Evolutionary conservation across 2,113 vertebrate species (phyloP).

Genomic region (Elephantulus edwardii): DNA sequence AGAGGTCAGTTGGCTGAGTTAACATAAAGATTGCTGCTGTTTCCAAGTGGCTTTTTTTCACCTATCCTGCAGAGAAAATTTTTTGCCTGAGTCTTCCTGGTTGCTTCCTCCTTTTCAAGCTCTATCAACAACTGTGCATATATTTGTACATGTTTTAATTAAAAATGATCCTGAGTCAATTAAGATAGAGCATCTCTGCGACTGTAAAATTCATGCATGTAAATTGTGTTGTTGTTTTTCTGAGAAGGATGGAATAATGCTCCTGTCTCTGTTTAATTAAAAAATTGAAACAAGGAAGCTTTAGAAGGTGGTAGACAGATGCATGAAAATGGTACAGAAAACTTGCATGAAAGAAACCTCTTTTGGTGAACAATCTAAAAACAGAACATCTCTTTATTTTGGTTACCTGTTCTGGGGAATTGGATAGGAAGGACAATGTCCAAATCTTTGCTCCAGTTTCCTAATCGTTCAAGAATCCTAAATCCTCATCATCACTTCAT

Average conservation of each 20-base stretch:
- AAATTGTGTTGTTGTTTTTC: slow-evolving; percentile 62
- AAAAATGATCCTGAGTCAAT: slow-evolving; percentile 64
- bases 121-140: slow-evolving; percentile 40
- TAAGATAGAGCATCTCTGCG: slow-evolving; percentile 61
- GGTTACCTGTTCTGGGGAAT: not conserved
- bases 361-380: not conserved
- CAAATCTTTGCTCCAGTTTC: not conserved
- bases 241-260: slow-evolving; percentile 51
- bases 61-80: slow-evolving; percentile 29
- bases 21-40: not conserved
- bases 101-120: slow-evolving; percentile 61
- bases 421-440: not conserved
- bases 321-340: slow-evolving; percentile 40
- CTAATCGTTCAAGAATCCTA: slow-evolving; percentile 12
- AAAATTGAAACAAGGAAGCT: slow-evolving; percentile 52
- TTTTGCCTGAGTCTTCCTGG: slow-evolving; percentile 13
- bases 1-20: not conserved
- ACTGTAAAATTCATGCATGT: slow-evolving; percentile 61
- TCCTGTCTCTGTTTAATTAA: slow-evolving; percentile 72
- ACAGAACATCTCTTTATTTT: slow-evolving; percentile 19
- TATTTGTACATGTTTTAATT: slow-evolving; percentile 66
- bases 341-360: slow-evolving; percentile 29
- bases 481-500: not conserved
- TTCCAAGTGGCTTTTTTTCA: slow-evolving; percentile 1
- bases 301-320: slow-evolving; percentile 47